Evolutionary conservation across 2,113 vertebrate species (phyloP).

Genomic region (Taurulus bubalis): DNA sequence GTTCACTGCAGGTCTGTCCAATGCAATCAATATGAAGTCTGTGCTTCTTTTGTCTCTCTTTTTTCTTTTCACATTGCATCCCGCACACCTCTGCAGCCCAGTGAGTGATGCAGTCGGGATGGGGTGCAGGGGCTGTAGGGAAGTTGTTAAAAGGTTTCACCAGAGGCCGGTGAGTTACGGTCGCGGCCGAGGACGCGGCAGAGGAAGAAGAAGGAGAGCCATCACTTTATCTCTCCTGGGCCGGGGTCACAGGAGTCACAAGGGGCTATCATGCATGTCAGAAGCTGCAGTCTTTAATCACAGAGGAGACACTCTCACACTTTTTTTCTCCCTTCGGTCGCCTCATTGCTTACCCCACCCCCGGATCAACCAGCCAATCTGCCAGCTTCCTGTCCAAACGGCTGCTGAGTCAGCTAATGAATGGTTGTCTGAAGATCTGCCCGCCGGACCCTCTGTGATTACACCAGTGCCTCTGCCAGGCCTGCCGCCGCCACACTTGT

Average conservation of each 20-base stretch:
- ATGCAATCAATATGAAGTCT: background rate
- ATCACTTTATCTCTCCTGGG: slow-evolving; percentile 54
- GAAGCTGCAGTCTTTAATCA: slow-evolving; percentile 66
- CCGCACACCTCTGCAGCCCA: background rate
- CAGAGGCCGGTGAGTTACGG: slow-evolving; percentile 51
- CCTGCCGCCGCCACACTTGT: background rate
- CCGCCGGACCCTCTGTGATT: slow-evolving; percentile 46
- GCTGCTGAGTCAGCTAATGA: slow-evolving; percentile 67
- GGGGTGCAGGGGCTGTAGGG: slow-evolving; percentile 14
- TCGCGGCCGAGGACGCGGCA: slow-evolving; percentile 5
- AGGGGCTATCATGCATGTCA: slow-evolving; percentile 63
- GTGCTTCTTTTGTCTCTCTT: background rate
- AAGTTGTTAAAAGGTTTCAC: slow-evolving; percentile 41
- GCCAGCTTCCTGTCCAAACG: slow-evolving; percentile 55
- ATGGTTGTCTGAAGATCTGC: slow-evolving; percentile 60
- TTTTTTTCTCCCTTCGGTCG: slow-evolving; percentile 42
- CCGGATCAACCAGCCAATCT: slow-evolving; percentile 50
- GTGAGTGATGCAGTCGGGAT: slow-evolving; percentile 24
- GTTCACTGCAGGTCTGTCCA: background rate
- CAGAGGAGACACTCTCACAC: slow-evolving; percentile 46
- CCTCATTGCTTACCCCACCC: slow-evolving; percentile 43
- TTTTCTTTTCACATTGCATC: background rate
- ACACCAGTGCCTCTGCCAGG: slow-evolving; percentile 25
- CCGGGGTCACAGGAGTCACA: slow-evolving; percentile 55
- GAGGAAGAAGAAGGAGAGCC: slow-evolving; percentile 32